These are phyloP conservation scores for Bellardia bayeri DNA, from an alignment of 2,888 invertebrate species.

Conservation along the genomic window DNA sequence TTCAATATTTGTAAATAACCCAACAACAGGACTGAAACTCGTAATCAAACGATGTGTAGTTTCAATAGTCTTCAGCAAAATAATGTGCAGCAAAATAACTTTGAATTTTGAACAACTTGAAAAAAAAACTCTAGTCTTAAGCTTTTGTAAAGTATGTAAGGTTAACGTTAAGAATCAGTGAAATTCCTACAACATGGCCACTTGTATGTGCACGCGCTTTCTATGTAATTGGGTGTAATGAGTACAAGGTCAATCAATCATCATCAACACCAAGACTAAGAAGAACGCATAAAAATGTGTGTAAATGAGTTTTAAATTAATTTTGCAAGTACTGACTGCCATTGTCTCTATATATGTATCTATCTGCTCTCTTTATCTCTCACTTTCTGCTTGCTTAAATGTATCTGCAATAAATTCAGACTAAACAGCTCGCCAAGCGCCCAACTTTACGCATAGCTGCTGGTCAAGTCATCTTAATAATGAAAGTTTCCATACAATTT, in stretches of 20 bases:
- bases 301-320: slow-evolving; percentile 51
- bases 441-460: slow-evolving; percentile 63
- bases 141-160: slow-evolving; percentile 44
- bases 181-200: slow-evolving; percentile 37
- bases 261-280: slow-evolving; percentile 49
- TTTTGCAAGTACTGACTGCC: slow-evolving; percentile 41
- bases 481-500: slow-evolving; percentile 72
- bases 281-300: slow-evolving; percentile 37
- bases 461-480: slow-evolving; percentile 61
- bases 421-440: slow-evolving; percentile 62
- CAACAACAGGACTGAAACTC: slow-evolving; percentile 18
- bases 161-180: slow-evolving; percentile 16
- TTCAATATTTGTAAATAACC: slow-evolving; percentile 71
- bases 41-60: not conserved
- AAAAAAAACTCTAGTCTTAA: not conserved
- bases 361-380: slow-evolving; percentile 51
- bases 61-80: slow-evolving; percentile 11
- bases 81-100: not conserved
- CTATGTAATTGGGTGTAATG: slow-evolving; percentile 70
- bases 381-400: slow-evolving; percentile 60
- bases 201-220: slow-evolving; percentile 68
- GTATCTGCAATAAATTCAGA: slow-evolving; percentile 56
- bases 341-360: slow-evolving; percentile 33
- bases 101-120: slow-evolving; percentile 47
- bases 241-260: slow-evolving; percentile 48